phyloP scores from a whole-genome alignment of 2,113 vertebrate genomes.

The Stictonetta naevosa region DNA sequence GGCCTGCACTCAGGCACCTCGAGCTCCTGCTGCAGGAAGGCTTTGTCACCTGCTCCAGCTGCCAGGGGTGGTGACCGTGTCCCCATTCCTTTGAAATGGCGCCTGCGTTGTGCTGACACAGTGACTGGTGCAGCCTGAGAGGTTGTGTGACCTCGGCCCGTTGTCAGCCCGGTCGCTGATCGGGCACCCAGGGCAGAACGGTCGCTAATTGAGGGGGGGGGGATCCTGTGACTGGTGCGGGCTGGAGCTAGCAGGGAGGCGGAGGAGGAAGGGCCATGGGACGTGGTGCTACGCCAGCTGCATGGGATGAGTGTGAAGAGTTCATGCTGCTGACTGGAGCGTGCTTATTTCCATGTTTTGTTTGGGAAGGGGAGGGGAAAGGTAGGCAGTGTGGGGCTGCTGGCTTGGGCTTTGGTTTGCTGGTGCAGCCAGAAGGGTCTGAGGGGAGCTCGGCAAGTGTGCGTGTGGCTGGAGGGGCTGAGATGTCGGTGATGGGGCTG shows the following conservation, averaged over 20 bases:
- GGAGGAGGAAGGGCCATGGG: not conserved
- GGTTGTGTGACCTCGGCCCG: not conserved
- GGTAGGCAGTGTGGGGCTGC: not conserved
- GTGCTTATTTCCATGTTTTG: not conserved
- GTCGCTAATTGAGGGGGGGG: not conserved
- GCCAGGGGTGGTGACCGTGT: not conserved
- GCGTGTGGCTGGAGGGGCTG: not conserved
- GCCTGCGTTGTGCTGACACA: not conserved
- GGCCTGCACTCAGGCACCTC: no score
- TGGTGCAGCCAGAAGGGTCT: not conserved
- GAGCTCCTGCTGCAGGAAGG: not conserved
- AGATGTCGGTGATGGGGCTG: not conserved
- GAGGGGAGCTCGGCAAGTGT: not conserved
- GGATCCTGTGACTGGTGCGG: not conserved
- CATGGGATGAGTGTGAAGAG: not conserved
- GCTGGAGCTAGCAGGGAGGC: not conserved
- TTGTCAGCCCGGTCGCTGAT: not conserved
- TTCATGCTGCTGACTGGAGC: not conserved
- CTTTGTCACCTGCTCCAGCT: not conserved
- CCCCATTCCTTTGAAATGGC: not conserved
- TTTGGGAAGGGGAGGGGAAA: not conserved
- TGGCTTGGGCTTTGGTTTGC: not conserved
- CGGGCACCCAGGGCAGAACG: fast-evolving
- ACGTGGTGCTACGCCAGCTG: fast-evolving
- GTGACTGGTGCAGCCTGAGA: not conserved